Base-by-base conservation (phyloP, 2,113 vertebrate genomes). In the Phrynosoma platyrhinos region DNA sequence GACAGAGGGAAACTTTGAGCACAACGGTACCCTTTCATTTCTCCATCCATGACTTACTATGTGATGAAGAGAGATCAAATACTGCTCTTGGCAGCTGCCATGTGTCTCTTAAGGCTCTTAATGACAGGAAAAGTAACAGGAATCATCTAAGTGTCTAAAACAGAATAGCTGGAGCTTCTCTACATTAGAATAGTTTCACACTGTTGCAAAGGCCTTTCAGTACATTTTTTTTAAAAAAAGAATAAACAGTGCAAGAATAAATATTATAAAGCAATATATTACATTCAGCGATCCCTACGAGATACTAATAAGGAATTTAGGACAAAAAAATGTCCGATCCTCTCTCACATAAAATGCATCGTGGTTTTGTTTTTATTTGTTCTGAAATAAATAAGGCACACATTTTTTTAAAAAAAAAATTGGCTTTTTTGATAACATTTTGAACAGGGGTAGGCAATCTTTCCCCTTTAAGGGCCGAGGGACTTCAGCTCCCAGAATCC, bases 361-460 rank as follows among this genome's bases (percentile, higher is more conserved):
- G 62, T 36, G n/a, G 68, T 21, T 64, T 75, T 68, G 62, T 1
- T 64, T 87, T 74, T 47, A 81, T 82, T 82, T 66, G 40, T 76
- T 87, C 14, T 16, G 23, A 21, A 47, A 81, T 62, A 80, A 86
- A 86, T 71, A 87, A 30, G 52, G 32, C 52, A 72, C 81, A 30
- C 12, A 2, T 69, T 30, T 83, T 72, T 58, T 53, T 53, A 40
- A 69, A 80, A 18, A 5, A 52, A 2, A 23, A 25, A 3, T 8
- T 30, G 30, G 20, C 4, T 36, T 47, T 47, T 47, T 47, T 47
- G 8, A 25, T 8, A 55, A 52, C 30, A 87, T 40, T 47, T 75
- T 74, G n/a, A 75, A 76, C n/a, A n/a, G n/a, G n/a, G n/a, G n/a
- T n/a, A n/a, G n/a, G n/a, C n/a, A n/a, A n/a, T n/a, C n/a, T n/a